Percentiles rank a stretch among this genome's conserved stretches.
These are phyloP conservation scores for Ornithoptera priamus DNA, from an alignment of 2,888 invertebrate genomes.

Conservation along the genomic window DNA sequence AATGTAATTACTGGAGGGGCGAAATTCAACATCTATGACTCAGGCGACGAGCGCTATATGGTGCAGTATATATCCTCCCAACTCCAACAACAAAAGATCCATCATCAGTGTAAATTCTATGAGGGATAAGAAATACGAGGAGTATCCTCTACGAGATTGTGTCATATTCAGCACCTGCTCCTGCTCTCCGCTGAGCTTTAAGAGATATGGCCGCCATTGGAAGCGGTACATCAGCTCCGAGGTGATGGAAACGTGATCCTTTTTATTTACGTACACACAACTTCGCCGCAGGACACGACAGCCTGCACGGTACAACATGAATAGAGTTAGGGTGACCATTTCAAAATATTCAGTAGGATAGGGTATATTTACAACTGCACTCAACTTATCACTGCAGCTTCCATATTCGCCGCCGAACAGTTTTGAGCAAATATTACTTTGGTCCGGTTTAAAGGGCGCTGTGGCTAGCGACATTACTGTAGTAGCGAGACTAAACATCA, in stretches of 20 bases:
- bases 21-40: too few relatives aligned
- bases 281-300: conserved; percentile 61
- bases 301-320: conserved; percentile 61
- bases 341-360: too few relatives aligned
- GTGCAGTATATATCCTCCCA: too few relatives aligned
- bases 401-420: too few relatives aligned
- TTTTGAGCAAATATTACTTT: too few relatives aligned
- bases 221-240: conserved; percentile 18
- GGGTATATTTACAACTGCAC: too few relatives aligned
- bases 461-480: too few relatives aligned
- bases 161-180: background rate
- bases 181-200: background rate
- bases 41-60: too few relatives aligned
- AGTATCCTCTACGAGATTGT: conserved; percentile 4
- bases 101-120: background rate
- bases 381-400: too few relatives aligned
- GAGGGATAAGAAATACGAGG: conserved; percentile 14
- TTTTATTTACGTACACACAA: conserved; percentile 48
- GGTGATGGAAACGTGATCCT: conserved; percentile 38
- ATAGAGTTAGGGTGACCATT: conserved; percentile 45
- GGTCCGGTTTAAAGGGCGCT: too few relatives aligned
- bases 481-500: too few relatives aligned
- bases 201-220: conserved; percentile 1
- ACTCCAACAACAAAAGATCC: background rate
- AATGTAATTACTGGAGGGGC: too few relatives aligned